Base-by-base conservation (phyloP, 2,888 invertebrate species). In the Pilophorus perplexus region DNA sequence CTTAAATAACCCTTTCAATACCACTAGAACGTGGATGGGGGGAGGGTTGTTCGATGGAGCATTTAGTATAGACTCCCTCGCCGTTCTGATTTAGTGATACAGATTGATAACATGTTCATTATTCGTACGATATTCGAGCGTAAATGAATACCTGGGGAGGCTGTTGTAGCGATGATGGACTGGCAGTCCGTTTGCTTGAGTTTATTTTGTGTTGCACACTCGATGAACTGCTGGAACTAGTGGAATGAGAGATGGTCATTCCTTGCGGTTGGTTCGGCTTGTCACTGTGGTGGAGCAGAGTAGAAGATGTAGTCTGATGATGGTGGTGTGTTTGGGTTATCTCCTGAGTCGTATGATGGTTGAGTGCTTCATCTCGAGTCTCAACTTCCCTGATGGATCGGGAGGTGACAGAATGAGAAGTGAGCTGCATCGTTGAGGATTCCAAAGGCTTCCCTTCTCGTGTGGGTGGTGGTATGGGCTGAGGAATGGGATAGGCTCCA, bases 361-460 rank as follows among this genome's bases (percentile, higher is more conserved):
- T 84, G 22, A 80, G 78, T 4, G 80, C 78, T 55, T 75, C 73
- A 12, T 80, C 74, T 70, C 79, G 81, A n/a, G 70, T 69, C 46
- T 73, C 73, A 44, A 73, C 77, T 64, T 79, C 87, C 73, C 87
- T 79, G 40, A 82, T 74, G 40, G 82, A 82, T 72, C 88, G 81
- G 5, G 86, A 85, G 14, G 86, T 86, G n/a, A 87, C 83, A 16
- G 85, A 86, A 68, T 87, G 87, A 12, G 85, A 82, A 0, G 81
- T 79, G 76, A 85, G 84, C 74, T 87, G 80, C 75, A 86, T 85
- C 0, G 86, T 85, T 62, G 82, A 81, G 54, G 82, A 81, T 72
- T 87, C 86, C 46, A 84, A 52, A n/a, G 69, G 68, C 46, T 72
- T 72, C 6, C 70, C 69, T 18, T 71, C 70, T 6, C 28, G 69